A percentile compares a stretch with the other conserved stretches of the same genome.
These are phyloP conservation scores for Polypterus senegalus DNA, from an alignment of 2,113 vertebrate genomes.

Conservation along the genomic window DNA sequence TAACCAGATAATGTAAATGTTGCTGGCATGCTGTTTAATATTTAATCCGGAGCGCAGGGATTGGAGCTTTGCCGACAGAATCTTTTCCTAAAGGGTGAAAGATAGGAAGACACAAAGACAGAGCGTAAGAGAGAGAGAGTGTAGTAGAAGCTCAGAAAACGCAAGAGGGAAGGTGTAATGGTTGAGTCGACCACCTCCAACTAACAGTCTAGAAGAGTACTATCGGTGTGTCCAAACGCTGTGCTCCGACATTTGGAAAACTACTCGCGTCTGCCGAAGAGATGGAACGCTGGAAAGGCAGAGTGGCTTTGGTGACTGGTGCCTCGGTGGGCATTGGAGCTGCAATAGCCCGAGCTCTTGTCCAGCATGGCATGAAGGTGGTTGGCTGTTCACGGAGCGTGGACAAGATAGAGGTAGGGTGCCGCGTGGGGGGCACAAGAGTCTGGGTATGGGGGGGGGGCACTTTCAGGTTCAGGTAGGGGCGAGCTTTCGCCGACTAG, in stretches of 20 bases:
- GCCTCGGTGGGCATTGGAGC: constrained; percentile 86
- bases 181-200: constrained; percentile 16
- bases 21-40: constrained; percentile 26
- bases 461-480: too few relatives aligned
- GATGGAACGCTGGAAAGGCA: constrained; percentile 84
- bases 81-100: constrained; percentile 28
- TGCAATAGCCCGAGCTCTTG: constrained; percentile 74
- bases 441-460: too few relatives aligned
- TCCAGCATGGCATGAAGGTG: constrained; percentile 82
- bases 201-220: too few relatives aligned
- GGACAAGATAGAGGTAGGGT: constrained; percentile 78
- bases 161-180: constrained; percentile 12
- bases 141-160: too few relatives aligned
- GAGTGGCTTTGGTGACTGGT: constrained; percentile 84
- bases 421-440: too few relatives aligned
- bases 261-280: neutral
- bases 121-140: too few relatives aligned
- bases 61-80: constrained; percentile 22
- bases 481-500: too few relatives aligned
- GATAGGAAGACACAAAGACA: neutral
- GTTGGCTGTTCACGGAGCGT: constrained; percentile 83
- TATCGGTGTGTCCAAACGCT: too few relatives aligned
- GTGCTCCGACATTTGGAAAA: neutral
- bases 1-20: constrained; percentile 19
- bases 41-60: constrained; percentile 41